These are phyloP conservation scores for Napeogenes sylphis DNA, from an alignment of 2,888 invertebrate genomes.

Conservation along the genomic window DNA sequence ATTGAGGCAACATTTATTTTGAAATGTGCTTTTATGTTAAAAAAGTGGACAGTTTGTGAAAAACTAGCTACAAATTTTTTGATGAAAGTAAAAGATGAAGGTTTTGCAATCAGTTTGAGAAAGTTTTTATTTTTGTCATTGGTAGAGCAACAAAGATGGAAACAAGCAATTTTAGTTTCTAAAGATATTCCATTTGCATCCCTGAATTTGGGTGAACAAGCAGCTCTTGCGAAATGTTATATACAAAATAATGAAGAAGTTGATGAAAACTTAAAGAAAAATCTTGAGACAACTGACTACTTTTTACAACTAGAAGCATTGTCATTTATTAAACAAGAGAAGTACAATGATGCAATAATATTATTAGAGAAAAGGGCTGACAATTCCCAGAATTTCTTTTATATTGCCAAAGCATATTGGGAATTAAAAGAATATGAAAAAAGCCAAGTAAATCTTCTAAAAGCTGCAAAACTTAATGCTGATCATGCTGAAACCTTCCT, in stretches of 20 bases:
- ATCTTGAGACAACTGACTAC: conserved; percentile 48
- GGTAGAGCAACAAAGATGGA: conserved; percentile 70
- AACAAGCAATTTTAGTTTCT: conserved; percentile 62
- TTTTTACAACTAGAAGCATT: conserved; percentile 70
- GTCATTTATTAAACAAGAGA: conserved; percentile 66
- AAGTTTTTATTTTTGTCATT: conserved; percentile 56
- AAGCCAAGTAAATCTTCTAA: conserved; percentile 80
- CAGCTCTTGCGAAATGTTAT: conserved; percentile 56
- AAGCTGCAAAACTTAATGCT: conserved; percentile 85
- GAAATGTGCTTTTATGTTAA: conserved; percentile 59
- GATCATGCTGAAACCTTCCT: conserved; percentile 85
- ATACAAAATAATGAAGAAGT: conserved; percentile 54
- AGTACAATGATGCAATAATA: conserved; percentile 74
- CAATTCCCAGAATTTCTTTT: conserved; percentile 73
- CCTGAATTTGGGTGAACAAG: conserved; percentile 48
- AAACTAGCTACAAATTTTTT: conserved; percentile 64
- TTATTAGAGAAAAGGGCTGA: conserved; percentile 66
- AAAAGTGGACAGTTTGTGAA: conserved; percentile 64
- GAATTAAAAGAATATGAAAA: conserved; percentile 77
- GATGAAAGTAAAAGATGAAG: conserved; percentile 51
- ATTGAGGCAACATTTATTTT: conserved; percentile 61
- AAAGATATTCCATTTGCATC: conserved; percentile 47
- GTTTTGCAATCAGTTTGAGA: conserved; percentile 46
- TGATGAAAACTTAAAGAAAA: conserved; percentile 48
- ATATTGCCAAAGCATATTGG: conserved; percentile 80